phyloP scores from a whole-genome alignment of 2,888 invertebrate species.

The Liopterus haemorrhoidalis region DNA sequence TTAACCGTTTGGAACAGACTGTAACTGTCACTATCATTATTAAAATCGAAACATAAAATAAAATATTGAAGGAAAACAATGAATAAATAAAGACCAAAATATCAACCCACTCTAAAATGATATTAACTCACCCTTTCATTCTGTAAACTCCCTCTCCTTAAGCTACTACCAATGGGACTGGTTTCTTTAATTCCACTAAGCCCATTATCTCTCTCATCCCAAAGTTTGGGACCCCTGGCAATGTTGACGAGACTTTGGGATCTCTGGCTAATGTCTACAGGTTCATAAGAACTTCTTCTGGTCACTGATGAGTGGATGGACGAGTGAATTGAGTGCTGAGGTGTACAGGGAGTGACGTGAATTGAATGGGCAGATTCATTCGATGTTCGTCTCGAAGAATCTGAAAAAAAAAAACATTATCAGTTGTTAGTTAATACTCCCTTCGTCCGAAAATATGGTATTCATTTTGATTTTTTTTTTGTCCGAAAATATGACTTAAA shows the following conservation, averaged over 20 bases:
- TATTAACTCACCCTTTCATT: conserved; percentile 7
- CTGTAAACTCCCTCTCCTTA: conserved; percentile 12
- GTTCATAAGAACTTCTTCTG: background rate
- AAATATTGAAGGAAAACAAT: too few relatives aligned
- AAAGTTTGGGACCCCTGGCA: conserved; percentile 1
- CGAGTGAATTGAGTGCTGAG: background rate
- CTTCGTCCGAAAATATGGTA: too few relatives aligned
- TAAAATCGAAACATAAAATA: too few relatives aligned
- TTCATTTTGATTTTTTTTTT: too few relatives aligned
- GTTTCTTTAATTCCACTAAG: conserved; percentile 3
- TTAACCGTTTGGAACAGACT: too few relatives aligned
- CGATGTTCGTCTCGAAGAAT: conserved; percentile 40
- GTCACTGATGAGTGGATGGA: background rate
- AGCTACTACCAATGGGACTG: conserved; percentile 2
- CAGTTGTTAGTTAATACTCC: conserved; percentile 2
- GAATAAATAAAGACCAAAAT: background rate
- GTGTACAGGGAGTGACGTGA: too few relatives aligned
- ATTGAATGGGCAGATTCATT: too few relatives aligned
- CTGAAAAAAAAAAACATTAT: conserved; percentile 29
- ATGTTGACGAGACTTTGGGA: conserved; percentile 14
- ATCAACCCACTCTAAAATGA: background rate
- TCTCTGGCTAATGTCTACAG: conserved; percentile 1
- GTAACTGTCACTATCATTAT: too few relatives aligned
- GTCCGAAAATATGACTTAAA: background rate
- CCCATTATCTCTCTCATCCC: conserved; percentile 1